Evolutionary conservation across 2,113 vertebrate species (phyloP), one percentile per base, ranked within the genome.

Genomic region (Macquaria australasica): DNA sequence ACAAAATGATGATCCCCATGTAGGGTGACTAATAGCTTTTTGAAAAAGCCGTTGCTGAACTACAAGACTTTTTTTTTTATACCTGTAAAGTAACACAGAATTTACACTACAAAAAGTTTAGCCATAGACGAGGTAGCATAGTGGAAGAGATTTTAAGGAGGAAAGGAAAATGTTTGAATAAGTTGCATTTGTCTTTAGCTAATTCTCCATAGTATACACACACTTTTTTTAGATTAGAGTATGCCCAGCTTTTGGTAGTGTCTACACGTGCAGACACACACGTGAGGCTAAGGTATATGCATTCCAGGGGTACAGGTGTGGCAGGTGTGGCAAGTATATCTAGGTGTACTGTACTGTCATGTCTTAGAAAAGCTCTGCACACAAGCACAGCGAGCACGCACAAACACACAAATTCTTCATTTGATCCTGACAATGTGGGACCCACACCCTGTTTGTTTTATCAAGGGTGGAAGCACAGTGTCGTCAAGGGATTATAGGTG

Each of bases 241-340:
- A 8, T 37, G 34, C 12, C 10, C 15, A 34, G 58, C 39, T 58
- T 71, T 67, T 81, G 37, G 34, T 53, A 71, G 21, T 55, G 83
- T 81, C 56, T 81, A 43, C 73, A 74, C 28, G 48, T 78, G 75
- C 51, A 84, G 74, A 87, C 2, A 23, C 41, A 79, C 81, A 86
- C 48, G 55, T 76, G 74, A 77, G 73, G 1, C 6, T 50, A 37
- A 63, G 53, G n/a, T 88, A 68, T 28, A 84, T 73, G 75, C 87
- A 94, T 92, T 94, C 94, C 93, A 89, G 59, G 55, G 48, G 43
- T 81, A 77, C 90, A 94, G 92, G 94, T 92, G 92, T 84, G 90
- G 87, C 86, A 82, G 88, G 90, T 92, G 92, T 87, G 87, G 89
- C 83, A 45, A 77, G 51, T 74, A 82, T 63, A 89, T 82, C 81